phyloP scores from a whole-genome alignment of 2,113 vertebrate species.

The Corythornis madagascariensis region DNA sequence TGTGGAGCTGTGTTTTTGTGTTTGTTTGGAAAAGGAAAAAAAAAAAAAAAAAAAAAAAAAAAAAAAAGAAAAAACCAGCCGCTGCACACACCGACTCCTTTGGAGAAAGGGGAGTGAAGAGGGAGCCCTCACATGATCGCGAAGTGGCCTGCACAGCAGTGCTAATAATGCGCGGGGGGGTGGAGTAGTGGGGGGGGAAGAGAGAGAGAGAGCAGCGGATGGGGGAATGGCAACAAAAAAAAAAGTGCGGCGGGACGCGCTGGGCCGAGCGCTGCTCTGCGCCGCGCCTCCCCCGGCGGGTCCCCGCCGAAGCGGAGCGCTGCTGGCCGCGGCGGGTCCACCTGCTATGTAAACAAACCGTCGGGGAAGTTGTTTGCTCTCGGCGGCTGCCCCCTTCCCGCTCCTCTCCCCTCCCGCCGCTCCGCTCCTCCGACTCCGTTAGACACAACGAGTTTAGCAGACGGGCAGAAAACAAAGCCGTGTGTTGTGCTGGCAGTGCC shows the following conservation, averaged over 20 bases:
- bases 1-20: no score
- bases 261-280: neutral
- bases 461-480: slow-evolving; percentile 73
- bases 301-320: slow-evolving; percentile 68
- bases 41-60: neutral
- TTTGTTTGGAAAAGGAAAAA: no score
- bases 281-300: slow-evolving; percentile 57
- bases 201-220: neutral
- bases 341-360: slow-evolving; percentile 87
- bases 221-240: slow-evolving; percentile 39
- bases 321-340: slow-evolving; percentile 86
- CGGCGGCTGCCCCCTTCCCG: neutral
- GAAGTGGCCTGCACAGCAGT: slow-evolving; percentile 65
- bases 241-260: slow-evolving; percentile 52
- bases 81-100: slow-evolving; percentile 72
- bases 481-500: slow-evolving; percentile 58
- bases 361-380: slow-evolving; percentile 76
- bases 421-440: slow-evolving; percentile 13
- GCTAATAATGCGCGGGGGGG: neutral
- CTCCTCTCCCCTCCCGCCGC: slow-evolving; percentile 6
- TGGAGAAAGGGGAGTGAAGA: slow-evolving; percentile 11
- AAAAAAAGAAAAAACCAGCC: neutral
- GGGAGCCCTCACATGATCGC: slow-evolving; percentile 76
- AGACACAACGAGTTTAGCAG: slow-evolving; percentile 58
- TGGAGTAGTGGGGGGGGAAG: neutral